Conservation (phyloP, 2,113 vertebrate genomes). For the Mormyrus lacerda region DNA sequence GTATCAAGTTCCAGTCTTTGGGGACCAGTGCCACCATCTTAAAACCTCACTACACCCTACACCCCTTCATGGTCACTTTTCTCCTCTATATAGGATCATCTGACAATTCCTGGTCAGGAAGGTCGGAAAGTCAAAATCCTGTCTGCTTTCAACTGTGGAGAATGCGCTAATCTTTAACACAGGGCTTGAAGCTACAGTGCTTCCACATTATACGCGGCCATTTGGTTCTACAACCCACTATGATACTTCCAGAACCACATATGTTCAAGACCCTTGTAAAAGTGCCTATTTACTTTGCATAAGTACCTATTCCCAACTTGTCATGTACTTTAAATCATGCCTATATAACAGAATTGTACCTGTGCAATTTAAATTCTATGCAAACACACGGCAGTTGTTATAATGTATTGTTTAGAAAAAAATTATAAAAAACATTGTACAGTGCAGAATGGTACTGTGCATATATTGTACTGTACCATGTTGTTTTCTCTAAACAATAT, state of each 20-base stretch:
- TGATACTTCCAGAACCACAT: too few species aligned
- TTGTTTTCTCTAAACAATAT: neutral
- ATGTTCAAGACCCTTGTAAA: too few species aligned
- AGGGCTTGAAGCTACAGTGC: neutral
- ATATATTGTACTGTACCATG: neutral
- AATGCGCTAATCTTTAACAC: neutral
- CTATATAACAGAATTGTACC: neutral
- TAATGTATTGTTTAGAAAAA: neutral
- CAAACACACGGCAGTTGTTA: neutral
- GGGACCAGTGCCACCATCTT: neutral
- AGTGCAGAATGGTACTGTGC: neutral
- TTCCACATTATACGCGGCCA: too few species aligned
- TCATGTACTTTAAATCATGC: neutral
- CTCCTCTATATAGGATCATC: neutral
- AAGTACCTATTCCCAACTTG: neutral
- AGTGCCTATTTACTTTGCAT: too few species aligned
- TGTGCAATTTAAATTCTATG: neutral
- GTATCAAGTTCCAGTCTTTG: neutral
- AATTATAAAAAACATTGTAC: neutral
- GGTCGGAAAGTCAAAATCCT: neutral
- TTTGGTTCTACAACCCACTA: too few species aligned
- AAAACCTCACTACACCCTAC: neutral
- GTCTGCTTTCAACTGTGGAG: neutral
- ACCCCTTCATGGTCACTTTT: neutral
- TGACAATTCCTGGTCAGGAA: neutral